Base-by-base conservation (phyloP, 2,888 invertebrate species). In the Ectropis crepuscularia region DNA sequence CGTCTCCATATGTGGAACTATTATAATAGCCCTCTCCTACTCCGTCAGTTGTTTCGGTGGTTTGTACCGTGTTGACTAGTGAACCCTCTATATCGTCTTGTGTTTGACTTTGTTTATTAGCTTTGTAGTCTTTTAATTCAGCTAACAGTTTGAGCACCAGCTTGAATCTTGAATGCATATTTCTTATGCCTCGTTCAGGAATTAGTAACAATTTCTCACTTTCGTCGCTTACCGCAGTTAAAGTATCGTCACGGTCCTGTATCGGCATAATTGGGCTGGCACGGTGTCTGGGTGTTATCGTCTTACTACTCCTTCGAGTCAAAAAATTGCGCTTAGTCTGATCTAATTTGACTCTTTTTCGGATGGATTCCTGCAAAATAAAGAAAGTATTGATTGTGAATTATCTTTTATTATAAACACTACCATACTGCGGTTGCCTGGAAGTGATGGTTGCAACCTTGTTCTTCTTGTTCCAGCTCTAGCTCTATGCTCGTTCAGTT, bases 191-290 rank as follows among this genome's bases (percentile, higher is more conserved):
- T 45, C 72, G 74, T 0, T 72, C 66, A 53, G 81, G 76, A 16
- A 79, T 72, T 54, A 1, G 69, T 59, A 37, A 79, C 66, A 38
- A 67, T 78, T 49, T 75, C 16, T 2, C 4, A 28, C 4, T 28
- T 28, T 28, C 16, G 1, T 4, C 4, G 16, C 4, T 28, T 28
- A 4, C 16, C 2, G 2, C 16, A 2, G 16, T 2, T 4, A 28
- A 1, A 28, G 16, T 28, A 2, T 4, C 4, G 16, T 28, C 16
- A 4, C 16, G 16, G 1, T 28, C 16, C 16, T 28, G 16, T 28
- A n/a, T 81, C 2, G 83, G 82, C 61, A 81, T 74, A 10, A 87
- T 74, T 7, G 85, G 80, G 48, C 79, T 84, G 0, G 82, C 83
- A 74, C 85, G 80, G 62, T 84, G 81, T 0, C 78, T 71, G 0